Base-by-base conservation (phyloP, 2,113 vertebrate genomes). In the Montifringilla adamsi region DNA sequence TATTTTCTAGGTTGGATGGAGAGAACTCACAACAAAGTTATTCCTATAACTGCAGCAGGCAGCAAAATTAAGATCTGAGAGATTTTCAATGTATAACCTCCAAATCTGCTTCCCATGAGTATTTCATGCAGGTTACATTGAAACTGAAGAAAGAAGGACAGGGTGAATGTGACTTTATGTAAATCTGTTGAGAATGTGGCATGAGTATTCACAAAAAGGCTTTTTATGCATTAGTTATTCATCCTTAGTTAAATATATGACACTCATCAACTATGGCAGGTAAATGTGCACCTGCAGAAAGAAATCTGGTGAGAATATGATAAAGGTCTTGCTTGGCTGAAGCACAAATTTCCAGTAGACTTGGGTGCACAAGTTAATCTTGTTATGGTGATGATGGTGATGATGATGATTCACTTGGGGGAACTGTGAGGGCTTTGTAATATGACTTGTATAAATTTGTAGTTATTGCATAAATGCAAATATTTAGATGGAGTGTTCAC, bases 191-290 rank as follows among this genome's bases (percentile, higher is more conserved):
- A 93, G 94, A 94, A 81, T n/a, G 63, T 33, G 19, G 21, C 50
- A 82, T 69, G 39, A 79, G 56, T 72, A 80, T 67, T 93, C 85
- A 81, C n/a, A 75, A 72, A 95, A 94, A 95, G 33, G 11, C 28
- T 72, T 95, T 96, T 92, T 39, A 89, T 87, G 37, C 39, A 60
- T 81, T 95, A 85, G 81, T 90, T 87, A 85, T 90, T 91, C 35
- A 47, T 84, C 47, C 39, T 33, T 49, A 52, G 30, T 90, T 90
- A 93, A 80, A 90, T 78, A 52, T 33, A 41, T 52, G 63, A 88
- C 31, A 15, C 31, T 91, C 37, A 80, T 44, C 89, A 75, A 59
- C 81, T 76, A 23, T 56, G 28, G 22, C 55, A 72, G 47, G 56
- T 90, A 67, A 84, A 80, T 39, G 35, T 67, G 68, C 50, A 94